phyloP scores from a whole-genome alignment of 2,797 vertebrate genomes.

The Myiotriccus ornatus region DNA sequence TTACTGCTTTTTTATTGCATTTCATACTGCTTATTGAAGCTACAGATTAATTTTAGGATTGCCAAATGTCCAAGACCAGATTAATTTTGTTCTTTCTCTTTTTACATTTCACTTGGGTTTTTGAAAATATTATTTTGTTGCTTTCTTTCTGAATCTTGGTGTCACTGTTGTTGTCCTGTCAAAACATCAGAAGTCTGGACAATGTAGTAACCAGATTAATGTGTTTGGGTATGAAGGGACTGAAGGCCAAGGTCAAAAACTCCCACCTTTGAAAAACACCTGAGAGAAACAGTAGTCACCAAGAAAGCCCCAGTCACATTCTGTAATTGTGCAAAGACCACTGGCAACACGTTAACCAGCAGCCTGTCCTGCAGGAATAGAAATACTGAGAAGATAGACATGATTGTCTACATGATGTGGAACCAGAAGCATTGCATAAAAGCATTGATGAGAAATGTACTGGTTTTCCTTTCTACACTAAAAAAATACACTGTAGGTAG shows the following conservation, averaged over 20 bases:
- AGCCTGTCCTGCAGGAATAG: neutral
- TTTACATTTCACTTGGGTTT: neutral
- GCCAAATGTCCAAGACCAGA: neutral
- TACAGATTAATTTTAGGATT: neutral
- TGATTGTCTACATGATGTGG: neutral
- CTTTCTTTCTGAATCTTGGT: neutral
- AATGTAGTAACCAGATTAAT: neutral
- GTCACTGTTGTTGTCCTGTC: neutral
- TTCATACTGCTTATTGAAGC: neutral
- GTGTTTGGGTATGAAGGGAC: neutral
- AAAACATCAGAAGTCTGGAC: neutral
- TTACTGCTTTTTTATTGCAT: neutral
- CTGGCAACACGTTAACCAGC: fast-evolving
- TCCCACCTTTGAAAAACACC: neutral
- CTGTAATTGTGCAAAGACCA: neutral
- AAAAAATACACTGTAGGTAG: neutral
- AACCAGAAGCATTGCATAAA: neutral
- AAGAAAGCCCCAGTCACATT: neutral
- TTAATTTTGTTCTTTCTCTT: neutral
- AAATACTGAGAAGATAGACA: neutral
- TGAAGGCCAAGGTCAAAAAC: neutral
- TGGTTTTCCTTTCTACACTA: neutral
- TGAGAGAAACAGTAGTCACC: neutral
- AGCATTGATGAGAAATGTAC: neutral
- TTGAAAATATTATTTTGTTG: neutral